A percentile compares a stretch with the other conserved stretches of the same genome.
These are phyloP conservation scores for Iselma pallidipennis DNA, from an alignment of 2,888 invertebrate genomes.

Conservation along the genomic window DNA sequence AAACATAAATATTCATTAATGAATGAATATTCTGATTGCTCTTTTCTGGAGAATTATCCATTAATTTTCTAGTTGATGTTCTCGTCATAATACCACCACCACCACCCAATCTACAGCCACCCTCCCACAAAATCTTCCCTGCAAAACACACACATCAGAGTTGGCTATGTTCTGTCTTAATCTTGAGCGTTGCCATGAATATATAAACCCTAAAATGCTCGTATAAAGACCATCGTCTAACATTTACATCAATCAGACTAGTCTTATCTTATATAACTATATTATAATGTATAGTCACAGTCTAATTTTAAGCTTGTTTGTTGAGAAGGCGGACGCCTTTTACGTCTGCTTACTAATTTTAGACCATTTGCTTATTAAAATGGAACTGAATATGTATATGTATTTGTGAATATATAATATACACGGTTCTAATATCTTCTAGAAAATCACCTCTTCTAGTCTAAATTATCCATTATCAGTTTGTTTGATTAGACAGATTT, in stretches of 20 bases:
- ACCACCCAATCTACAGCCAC: constrained; percentile 12
- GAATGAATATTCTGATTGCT: too few relatives aligned
- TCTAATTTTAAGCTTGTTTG: constrained; percentile 38
- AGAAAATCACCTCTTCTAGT: too few relatives aligned
- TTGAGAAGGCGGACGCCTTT: constrained; percentile 38
- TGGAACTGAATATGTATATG: constrained; percentile 20
- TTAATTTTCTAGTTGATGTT: too few relatives aligned
- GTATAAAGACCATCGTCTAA: constrained; percentile 36
- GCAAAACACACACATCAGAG: constrained; percentile 45
- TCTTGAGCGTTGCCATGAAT: constrained; percentile 53
- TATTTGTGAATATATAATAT: too few relatives aligned
- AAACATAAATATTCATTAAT: too few relatives aligned
- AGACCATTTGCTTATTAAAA: constrained; percentile 46
- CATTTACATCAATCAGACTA: constrained; percentile 30
- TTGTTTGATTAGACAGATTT: too few relatives aligned
- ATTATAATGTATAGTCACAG: constrained; percentile 17
- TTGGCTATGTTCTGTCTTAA: constrained; percentile 52
- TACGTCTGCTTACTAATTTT: constrained; percentile 43
- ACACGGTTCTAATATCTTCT: too few relatives aligned
- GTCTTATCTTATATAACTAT: constrained; percentile 13
- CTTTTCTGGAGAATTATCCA: too few relatives aligned
- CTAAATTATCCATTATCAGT: too few relatives aligned
- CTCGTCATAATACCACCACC: constrained; percentile 34
- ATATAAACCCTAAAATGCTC: constrained; percentile 48
- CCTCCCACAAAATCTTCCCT: not conserved